Conservation (phyloP, 2,797 vertebrate genomes). For the Caiman crocodilus region DNA sequence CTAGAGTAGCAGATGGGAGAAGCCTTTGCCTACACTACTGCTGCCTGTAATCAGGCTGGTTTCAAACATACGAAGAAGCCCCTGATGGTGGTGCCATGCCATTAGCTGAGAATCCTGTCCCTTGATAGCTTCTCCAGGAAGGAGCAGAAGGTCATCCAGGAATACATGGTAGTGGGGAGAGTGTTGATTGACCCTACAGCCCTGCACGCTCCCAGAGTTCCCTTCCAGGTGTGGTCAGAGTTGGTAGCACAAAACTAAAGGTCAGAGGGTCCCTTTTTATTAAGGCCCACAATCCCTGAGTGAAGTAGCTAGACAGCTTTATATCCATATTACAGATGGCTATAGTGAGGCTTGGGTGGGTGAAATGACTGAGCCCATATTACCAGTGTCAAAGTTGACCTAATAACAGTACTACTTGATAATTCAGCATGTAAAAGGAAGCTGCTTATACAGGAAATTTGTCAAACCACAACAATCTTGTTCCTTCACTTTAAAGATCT, state of each 20-base stretch:
- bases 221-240: background rate
- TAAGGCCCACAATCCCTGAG: fast-evolving
- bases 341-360: background rate
- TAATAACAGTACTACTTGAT: background rate
- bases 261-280: background rate
- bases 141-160: background rate
- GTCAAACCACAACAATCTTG: background rate
- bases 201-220: background rate
- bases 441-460: conserved; percentile 9
- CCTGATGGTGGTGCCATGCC: background rate
- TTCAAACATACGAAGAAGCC: background rate
- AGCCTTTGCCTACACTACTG: background rate
- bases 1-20: background rate
- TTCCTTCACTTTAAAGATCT: conserved; percentile 13
- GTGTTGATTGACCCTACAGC: background rate
- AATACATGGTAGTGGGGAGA: fast-evolving
- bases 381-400: background rate
- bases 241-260: background rate
- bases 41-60: background rate
- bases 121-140: background rate
- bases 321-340: fast-evolving
- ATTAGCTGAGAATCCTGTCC: background rate
- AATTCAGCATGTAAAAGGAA: background rate
- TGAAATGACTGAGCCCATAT: background rate
- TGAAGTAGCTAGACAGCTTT: background rate